A percentile compares a stretch with the other conserved stretches of the same genome.
phyloP scores from a whole-genome alignment of 2,113 vertebrate genomes.

The Pavo muticus region DNA sequence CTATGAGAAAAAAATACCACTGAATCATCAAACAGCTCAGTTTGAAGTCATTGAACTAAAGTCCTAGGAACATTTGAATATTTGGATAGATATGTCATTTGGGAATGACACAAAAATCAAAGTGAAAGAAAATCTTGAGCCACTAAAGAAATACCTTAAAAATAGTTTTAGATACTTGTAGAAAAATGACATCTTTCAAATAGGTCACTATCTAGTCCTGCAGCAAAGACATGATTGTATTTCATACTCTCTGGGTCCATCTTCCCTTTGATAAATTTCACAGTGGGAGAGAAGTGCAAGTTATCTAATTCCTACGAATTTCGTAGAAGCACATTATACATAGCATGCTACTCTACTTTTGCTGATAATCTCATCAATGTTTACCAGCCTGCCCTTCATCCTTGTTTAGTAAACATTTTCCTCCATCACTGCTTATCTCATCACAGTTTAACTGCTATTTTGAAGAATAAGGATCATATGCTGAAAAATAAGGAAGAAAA shows the following conservation, averaged over 20 bases:
- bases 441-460: neutral
- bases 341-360: neutral
- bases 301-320: neutral
- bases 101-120: neutral
- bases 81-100: neutral
- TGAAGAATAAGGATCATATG: neutral
- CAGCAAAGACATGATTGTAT: neutral
- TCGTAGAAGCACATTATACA: neutral
- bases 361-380: neutral
- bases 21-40: neutral
- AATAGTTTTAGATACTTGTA: neutral
- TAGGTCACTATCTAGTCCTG: neutral
- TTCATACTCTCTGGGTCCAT: neutral
- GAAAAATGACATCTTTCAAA: neutral
- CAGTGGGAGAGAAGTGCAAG: neutral
- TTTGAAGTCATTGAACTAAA: neutral
- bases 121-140: neutral
- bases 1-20: neutral
- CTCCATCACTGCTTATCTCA: neutral
- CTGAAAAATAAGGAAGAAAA: neutral
- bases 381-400: neutral
- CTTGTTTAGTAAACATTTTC: neutral
- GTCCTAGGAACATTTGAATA: neutral
- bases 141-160: neutral
- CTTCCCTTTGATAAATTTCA: neutral